Evolutionary conservation across 2,113 vertebrate genomes (phyloP).

Genomic region (Puffinus mauretanicus): DNA sequence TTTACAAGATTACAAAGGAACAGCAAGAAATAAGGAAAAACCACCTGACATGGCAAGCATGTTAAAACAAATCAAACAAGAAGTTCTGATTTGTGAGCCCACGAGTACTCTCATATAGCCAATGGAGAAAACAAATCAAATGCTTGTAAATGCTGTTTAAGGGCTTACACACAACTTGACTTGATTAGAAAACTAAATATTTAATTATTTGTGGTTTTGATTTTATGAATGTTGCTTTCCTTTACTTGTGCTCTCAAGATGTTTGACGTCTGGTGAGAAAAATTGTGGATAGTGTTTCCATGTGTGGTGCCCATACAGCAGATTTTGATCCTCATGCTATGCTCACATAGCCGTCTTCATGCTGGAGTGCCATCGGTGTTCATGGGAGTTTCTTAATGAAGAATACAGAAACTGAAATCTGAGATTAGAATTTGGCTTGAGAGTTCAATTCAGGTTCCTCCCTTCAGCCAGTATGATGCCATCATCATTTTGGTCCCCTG

Average conservation of each 20-base stretch:
- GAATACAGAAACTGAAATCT: conserved; percentile 8
- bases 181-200: conserved; percentile 73
- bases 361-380: background rate
- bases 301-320: conserved; percentile 6
- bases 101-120: background rate
- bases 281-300: conserved; percentile 22
- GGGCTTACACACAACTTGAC: conserved; percentile 61
- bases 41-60: conserved; percentile 19
- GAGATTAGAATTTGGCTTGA: conserved; percentile 46
- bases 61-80: conserved; percentile 49
- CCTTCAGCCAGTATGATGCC: conserved; percentile 40
- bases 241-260: conserved; percentile 54
- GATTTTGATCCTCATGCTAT: background rate
- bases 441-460: conserved; percentile 45
- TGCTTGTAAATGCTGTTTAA: conserved; percentile 62
- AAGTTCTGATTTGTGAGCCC: conserved; percentile 50
- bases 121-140: conserved; percentile 55
- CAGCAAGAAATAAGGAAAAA: conserved; percentile 34
- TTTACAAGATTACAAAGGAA: conserved; percentile 55
- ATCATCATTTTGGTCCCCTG: conserved; percentile 43
- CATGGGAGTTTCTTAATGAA: background rate
- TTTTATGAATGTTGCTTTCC: conserved; percentile 60
- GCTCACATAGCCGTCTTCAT: background rate
- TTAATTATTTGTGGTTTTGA: conserved; percentile 69
- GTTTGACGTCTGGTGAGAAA: conserved; percentile 42